Evolutionary conservation across 2,888 invertebrate genomes (phyloP).

Genomic region (Drosophila parthenogenetica): DNA sequence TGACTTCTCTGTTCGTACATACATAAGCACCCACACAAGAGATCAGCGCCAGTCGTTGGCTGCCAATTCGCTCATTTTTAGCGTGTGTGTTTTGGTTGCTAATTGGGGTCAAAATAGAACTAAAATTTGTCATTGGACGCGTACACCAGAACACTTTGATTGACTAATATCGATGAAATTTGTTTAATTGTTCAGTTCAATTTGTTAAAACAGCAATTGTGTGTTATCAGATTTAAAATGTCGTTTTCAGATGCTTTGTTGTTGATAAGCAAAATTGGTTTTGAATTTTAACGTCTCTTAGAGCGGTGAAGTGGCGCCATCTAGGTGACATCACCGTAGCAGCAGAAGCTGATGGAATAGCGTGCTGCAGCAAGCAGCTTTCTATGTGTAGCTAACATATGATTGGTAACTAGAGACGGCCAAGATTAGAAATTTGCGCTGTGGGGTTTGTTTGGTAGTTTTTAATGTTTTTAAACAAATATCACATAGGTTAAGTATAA

Average conservation of each 20-base stretch:
- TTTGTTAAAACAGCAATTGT: too few relatives aligned
- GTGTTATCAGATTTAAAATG: too few relatives aligned
- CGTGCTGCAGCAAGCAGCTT: constrained; percentile 1
- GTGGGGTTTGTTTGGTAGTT: background rate
- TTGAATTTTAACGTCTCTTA: constrained; percentile 15
- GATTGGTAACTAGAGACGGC: background rate
- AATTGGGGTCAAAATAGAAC: constrained; percentile 52
- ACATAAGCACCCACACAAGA: constrained; percentile 67
- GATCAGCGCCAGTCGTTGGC: constrained; percentile 6
- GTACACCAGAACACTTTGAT: too few relatives aligned
- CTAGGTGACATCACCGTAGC: constrained; percentile 9
- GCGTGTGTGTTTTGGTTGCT: constrained; percentile 18
- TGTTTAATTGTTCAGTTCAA: too few relatives aligned
- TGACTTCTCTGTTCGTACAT: constrained; percentile 37
- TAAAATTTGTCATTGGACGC: constrained; percentile 22
- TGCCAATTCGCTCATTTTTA: constrained; percentile 44
- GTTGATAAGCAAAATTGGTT: too few relatives aligned
- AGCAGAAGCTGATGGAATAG: background rate
- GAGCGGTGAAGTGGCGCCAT: constrained; percentile 27
- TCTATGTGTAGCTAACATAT: background rate
- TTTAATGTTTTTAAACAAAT: too few relatives aligned
- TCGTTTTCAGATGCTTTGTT: too few relatives aligned
- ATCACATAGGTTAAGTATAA: too few relatives aligned
- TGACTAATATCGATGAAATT: too few relatives aligned
- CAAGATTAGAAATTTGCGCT: background rate